These are phyloP conservation scores for Himalopsyche japonica DNA, from an alignment of 2,888 invertebrate species.

Conservation along the genomic window DNA sequence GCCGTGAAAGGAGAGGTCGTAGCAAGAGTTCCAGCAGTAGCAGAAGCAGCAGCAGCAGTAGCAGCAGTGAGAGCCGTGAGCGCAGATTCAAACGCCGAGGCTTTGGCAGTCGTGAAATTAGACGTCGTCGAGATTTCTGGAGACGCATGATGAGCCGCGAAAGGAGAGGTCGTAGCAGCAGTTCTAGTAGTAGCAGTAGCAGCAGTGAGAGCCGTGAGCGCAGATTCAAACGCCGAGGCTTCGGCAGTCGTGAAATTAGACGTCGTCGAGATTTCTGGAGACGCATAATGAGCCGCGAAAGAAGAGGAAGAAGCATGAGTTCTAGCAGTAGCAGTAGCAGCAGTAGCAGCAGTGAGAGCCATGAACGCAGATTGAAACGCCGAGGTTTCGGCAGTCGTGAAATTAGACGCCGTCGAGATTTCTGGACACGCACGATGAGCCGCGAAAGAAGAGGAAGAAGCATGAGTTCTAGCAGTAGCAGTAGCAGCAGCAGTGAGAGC, in stretches of 20 bases:
- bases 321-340: slow-evolving; percentile 28
- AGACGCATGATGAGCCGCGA: neutral
- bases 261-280: too few species aligned
- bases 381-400: neutral
- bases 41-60: too few species aligned
- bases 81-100: neutral
- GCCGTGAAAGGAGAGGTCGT: too few species aligned
- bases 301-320: slow-evolving; percentile 26
- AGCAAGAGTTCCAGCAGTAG: neutral
- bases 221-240: neutral
- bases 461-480: slow-evolving; percentile 17
- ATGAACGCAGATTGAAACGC: neutral
- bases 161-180: neutral
- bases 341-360: neutral
- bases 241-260: neutral
- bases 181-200: neutral
- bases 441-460: neutral
- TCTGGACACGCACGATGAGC: neutral
- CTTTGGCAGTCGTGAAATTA: neutral
- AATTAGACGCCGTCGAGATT: neutral
- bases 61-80: neutral
- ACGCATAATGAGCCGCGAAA: neutral
- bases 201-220: neutral
- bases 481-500: slow-evolving; percentile 30
- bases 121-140: neutral